A percentile compares a stretch with the other conserved stretches of the same genome.
These are phyloP conservation scores for Diphyllodes magnificus DNA, from an alignment of 2,113 vertebrate genomes.

Conservation along the genomic window DNA sequence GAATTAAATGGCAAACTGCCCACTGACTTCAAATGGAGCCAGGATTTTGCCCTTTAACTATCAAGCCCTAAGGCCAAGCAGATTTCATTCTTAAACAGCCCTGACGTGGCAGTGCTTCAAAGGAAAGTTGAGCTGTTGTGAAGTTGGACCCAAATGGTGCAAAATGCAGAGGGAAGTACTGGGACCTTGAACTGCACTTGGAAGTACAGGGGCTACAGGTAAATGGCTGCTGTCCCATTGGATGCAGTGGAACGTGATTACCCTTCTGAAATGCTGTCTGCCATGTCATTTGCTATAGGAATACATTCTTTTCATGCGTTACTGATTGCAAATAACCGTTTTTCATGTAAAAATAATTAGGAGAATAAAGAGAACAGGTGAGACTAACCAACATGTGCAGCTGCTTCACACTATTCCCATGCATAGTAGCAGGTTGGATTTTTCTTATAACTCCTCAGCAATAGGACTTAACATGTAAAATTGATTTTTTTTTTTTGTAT, in stretches of 20 bases:
- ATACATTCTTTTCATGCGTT: background rate
- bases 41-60: constrained; percentile 44
- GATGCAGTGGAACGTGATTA: background rate
- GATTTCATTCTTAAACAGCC: background rate
- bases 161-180: background rate
- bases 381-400: background rate
- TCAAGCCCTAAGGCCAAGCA: constrained; percentile 24
- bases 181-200: background rate
- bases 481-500: background rate
- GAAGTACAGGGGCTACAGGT: background rate
- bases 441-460: background rate
- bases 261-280: background rate
- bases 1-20: constrained; percentile 38
- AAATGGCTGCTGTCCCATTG: background rate
- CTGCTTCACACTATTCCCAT: background rate
- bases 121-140: background rate
- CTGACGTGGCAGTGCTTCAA: background rate
- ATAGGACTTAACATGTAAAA: background rate
- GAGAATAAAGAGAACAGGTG: background rate
- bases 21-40: constrained; percentile 19
- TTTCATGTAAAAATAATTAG: background rate
- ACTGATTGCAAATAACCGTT: background rate
- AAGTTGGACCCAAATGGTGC: background rate
- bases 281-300: background rate
- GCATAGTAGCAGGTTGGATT: background rate